phyloP scores from a whole-genome alignment of 2,888 invertebrate genomes.

The Pseudococcus jackbeardsleyi region DNA sequence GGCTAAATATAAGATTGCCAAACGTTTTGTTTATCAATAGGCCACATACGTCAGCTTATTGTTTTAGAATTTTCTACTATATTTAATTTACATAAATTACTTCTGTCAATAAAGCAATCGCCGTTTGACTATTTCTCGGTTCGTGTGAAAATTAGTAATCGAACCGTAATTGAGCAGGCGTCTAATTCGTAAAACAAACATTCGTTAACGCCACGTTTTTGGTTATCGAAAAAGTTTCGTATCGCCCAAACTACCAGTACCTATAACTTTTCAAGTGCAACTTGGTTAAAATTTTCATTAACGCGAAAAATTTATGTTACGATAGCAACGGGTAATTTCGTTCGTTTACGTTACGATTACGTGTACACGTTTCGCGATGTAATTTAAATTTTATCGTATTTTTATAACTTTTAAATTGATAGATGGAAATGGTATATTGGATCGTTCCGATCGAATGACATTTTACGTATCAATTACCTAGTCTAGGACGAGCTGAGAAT shows the following conservation, averaged over 20 bases:
- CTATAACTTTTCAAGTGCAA: conserved; percentile 38
- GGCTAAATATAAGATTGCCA: not conserved
- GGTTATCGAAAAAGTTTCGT: conserved; percentile 36
- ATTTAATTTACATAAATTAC: conserved; percentile 48
- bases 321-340: conserved; percentile 48
- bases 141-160: conserved; percentile 48
- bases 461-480: conserved; percentile 1
- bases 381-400: conserved; percentile 34
- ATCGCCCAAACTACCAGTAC: conserved; percentile 20
- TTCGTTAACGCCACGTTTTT: conserved; percentile 29
- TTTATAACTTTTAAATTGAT: conserved; percentile 41
- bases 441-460: conserved; percentile 21
- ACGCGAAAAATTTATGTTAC: conserved; percentile 50
- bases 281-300: conserved; percentile 49
- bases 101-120: conserved; percentile 7
- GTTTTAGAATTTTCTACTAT: conserved; percentile 39
- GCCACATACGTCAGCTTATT: conserved; percentile 13
- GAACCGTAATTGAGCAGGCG: not conserved
- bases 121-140: conserved; percentile 6
- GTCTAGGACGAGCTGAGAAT: not conserved
- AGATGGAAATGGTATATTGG: conserved; percentile 12
- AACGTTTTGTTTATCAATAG: conserved; percentile 41
- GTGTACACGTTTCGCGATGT: not conserved
- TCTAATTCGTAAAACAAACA: conserved; percentile 51
- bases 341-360: conserved; percentile 10